Evolutionary conservation across 2,888 invertebrate species (phyloP).

Genomic region (Adelphocoris suturalis): DNA sequence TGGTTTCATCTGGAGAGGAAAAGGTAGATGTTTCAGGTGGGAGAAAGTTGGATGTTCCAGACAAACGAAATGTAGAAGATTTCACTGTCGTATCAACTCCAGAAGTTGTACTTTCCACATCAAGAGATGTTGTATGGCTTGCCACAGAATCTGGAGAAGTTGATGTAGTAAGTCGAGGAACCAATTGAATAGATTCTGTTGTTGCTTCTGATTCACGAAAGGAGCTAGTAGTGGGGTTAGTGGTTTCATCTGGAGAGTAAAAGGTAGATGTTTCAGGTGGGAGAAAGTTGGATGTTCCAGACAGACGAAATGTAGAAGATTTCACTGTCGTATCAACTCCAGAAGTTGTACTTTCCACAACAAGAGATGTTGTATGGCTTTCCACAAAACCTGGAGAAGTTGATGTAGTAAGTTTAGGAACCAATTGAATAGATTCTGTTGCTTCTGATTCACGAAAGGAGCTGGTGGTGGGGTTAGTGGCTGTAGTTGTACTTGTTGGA

Average conservation of each 20-base stretch:
- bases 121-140: background rate
- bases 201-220: conserved; percentile 18
- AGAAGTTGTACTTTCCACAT: conserved; percentile 53
- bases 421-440: conserved; percentile 1
- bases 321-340: background rate
- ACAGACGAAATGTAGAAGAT: background rate
- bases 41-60: background rate
- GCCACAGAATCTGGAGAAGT: background rate
- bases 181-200: background rate
- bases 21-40: background rate
- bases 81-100: background rate
- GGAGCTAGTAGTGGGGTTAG: background rate
- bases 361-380: background rate
- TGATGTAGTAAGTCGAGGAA: background rate
- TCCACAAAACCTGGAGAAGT: background rate
- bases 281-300: conserved; percentile 22
- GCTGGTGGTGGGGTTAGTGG: background rate
- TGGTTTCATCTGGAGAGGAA: background rate
- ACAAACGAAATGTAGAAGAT: background rate
- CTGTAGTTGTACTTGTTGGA: background rate
- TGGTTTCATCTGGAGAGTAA: background rate
- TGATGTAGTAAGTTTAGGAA: background rate
- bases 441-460: conserved; percentile 35
- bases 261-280: background rate
- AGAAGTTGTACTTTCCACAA: conserved; percentile 54